Evolutionary conservation across 2,797 vertebrate species (phyloP).

Genomic region (Phalanger gymnotis): DNA sequence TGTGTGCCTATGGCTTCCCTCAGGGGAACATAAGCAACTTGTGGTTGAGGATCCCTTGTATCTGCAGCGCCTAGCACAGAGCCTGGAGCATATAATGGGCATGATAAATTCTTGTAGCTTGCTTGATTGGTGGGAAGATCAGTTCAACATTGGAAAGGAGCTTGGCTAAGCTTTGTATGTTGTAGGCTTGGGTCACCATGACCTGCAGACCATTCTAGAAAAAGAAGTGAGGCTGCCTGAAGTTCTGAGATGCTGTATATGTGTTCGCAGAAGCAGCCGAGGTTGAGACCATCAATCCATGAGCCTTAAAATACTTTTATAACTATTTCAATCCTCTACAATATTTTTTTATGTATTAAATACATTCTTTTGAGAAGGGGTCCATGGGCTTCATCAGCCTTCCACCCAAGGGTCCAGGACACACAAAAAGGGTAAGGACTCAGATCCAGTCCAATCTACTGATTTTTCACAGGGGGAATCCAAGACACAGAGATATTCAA

Average conservation of each 20-base stretch:
- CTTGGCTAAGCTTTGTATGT: background rate
- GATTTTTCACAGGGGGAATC: background rate
- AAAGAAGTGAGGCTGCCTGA: background rate
- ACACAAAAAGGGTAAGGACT: background rate
- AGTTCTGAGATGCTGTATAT: background rate
- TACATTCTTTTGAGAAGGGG: background rate
- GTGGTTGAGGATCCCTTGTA: background rate
- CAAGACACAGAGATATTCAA: background rate
- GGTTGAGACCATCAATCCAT: background rate
- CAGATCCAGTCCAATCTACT: background rate
- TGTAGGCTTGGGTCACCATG: background rate
- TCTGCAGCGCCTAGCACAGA: background rate
- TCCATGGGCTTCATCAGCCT: background rate
- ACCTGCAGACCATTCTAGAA: background rate
- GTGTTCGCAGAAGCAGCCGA: no score
- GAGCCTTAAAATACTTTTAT: background rate
- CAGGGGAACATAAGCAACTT: background rate
- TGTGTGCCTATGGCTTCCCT: background rate
- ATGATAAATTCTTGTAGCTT: background rate
- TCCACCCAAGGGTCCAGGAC: background rate
- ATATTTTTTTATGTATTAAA: background rate
- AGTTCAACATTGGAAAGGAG: background rate
- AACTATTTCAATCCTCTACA: background rate
- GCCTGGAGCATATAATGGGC: background rate
- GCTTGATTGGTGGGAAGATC: background rate